phyloP scores from a whole-genome alignment of 2,888 invertebrate species.

The Oscheius sp. region DNA sequence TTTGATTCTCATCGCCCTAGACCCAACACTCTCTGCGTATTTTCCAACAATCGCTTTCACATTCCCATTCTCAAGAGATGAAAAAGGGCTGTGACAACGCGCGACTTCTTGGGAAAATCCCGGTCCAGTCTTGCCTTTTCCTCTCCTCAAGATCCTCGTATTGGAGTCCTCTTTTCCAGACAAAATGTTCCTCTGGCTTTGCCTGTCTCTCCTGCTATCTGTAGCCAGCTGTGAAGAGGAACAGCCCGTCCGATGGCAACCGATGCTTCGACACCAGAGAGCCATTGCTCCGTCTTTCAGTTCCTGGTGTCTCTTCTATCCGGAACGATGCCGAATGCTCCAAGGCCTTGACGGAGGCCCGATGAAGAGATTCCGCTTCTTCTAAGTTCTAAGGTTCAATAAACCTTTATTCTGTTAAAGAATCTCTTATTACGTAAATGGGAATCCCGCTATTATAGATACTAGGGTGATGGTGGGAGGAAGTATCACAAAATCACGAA shows the following conservation, averaged over 20 bases:
- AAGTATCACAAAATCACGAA: slow-evolving; percentile 15
- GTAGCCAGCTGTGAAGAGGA: neutral
- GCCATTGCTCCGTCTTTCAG: slow-evolving; percentile 47
- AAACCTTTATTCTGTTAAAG: no score
- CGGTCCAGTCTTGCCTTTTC: no score
- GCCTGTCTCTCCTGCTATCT: neutral
- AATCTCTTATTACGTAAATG: neutral
- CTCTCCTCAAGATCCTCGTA: no score
- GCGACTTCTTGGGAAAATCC: neutral
- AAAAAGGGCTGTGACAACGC: no score
- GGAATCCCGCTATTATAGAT: no score
- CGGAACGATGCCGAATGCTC: slow-evolving; percentile 43
- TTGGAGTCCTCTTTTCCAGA: neutral
- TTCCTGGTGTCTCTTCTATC: slow-evolving; percentile 56
- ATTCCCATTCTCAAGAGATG: neutral
- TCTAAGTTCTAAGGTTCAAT: slow-evolving; percentile 18
- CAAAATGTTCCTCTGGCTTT: neutral
- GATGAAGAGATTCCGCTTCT: slow-evolving; percentile 28
- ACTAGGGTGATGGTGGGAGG: neutral
- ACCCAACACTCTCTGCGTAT: no score
- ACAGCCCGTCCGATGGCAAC: neutral
- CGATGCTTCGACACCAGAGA: slow-evolving; percentile 17
- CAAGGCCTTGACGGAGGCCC: slow-evolving; percentile 12
- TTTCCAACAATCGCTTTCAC: neutral
- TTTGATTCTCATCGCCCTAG: no score